phyloP scores from a whole-genome alignment of 2,888 invertebrate species.

The Callyntrura sp. region DNA sequence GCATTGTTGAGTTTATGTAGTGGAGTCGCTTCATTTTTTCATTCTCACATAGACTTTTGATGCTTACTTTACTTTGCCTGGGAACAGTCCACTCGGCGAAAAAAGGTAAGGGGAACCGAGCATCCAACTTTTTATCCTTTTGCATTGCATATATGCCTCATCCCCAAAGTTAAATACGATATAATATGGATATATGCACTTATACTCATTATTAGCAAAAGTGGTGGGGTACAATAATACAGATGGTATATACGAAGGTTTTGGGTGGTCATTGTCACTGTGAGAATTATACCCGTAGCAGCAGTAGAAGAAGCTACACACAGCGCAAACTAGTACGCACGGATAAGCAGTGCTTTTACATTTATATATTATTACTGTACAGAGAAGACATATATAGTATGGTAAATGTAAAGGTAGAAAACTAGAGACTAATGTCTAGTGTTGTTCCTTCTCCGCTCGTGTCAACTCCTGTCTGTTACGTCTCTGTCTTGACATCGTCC shows the following conservation, averaged over 20 bases:
- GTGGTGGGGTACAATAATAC: too few species aligned
- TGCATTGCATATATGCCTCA: constrained; percentile 5
- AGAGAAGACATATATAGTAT: constrained; percentile 22
- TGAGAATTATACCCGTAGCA: constrained; percentile 48
- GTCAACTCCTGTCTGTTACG: constrained; percentile 72
- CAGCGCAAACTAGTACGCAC: constrained; percentile 8
- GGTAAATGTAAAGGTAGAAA: constrained; percentile 74
- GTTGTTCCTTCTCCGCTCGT: constrained; percentile 77
- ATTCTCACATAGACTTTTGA: constrained; percentile 49
- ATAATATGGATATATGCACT: constrained; percentile 22
- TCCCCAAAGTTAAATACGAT: background rate
- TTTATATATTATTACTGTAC: constrained; percentile 33
- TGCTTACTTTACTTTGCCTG: constrained; percentile 66
- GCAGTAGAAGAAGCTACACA: constrained; percentile 27
- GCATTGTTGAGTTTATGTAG: background rate
- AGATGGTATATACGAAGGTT: constrained; percentile 30
- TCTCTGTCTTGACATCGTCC: constrained; percentile 66
- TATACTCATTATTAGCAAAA: constrained; percentile 26
- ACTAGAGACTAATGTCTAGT: constrained; percentile 66
- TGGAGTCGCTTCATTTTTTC: constrained; percentile 61
- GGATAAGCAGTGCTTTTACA: constrained; percentile 52
- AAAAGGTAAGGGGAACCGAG: constrained; percentile 68
- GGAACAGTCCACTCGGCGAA: constrained; percentile 71
- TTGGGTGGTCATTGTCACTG: constrained; percentile 76
- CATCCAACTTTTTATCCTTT: constrained; percentile 60